Evolutionary conservation across 2,113 vertebrate genomes (phyloP).

Genomic region (Sinocyclocheilus anshuiensis): DNA sequence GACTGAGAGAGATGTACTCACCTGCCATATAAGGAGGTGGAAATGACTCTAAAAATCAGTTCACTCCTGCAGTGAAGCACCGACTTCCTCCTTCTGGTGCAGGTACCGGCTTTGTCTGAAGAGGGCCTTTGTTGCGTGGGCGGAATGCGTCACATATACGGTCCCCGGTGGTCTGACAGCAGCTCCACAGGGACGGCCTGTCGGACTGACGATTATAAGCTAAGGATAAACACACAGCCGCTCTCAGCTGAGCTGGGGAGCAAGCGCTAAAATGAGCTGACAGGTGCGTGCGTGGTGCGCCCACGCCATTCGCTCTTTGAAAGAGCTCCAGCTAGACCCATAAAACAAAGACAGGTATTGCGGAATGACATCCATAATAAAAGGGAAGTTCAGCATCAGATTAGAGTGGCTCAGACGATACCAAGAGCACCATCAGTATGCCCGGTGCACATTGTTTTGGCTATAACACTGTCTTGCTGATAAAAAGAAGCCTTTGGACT

Average conservation of each 20-base stretch:
- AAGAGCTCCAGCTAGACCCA: slow-evolving; percentile 7
- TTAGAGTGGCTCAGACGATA: neutral
- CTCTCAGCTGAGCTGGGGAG: slow-evolving; percentile 34
- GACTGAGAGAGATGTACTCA: neutral
- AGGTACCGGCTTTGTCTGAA: slow-evolving; percentile 37
- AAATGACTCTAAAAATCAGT: neutral
- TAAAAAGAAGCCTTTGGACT: neutral
- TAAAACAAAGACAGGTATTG: slow-evolving; percentile 39
- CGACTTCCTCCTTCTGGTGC: neutral
- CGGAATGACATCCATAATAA: slow-evolving; percentile 23
- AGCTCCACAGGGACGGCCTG: slow-evolving; percentile 50
- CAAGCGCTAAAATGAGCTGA: slow-evolving; percentile 21
- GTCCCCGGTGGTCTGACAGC: slow-evolving; percentile 53
- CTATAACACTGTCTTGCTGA: neutral
- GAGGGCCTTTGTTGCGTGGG: slow-evolving; percentile 44
- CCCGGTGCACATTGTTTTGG: neutral
- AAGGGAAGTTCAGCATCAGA: slow-evolving; percentile 12
- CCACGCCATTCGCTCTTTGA: slow-evolving; percentile 29
- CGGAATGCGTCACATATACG: slow-evolving; percentile 20
- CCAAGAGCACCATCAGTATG: slow-evolving; percentile 21
- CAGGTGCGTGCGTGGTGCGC: slow-evolving; percentile 37
- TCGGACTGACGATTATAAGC: slow-evolving; percentile 49
- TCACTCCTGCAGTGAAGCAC: neutral
- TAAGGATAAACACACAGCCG: slow-evolving; percentile 39
- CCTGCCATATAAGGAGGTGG: neutral